Conservation (phyloP, 2,888 invertebrate genomes). For the Agelastica alni region DNA sequence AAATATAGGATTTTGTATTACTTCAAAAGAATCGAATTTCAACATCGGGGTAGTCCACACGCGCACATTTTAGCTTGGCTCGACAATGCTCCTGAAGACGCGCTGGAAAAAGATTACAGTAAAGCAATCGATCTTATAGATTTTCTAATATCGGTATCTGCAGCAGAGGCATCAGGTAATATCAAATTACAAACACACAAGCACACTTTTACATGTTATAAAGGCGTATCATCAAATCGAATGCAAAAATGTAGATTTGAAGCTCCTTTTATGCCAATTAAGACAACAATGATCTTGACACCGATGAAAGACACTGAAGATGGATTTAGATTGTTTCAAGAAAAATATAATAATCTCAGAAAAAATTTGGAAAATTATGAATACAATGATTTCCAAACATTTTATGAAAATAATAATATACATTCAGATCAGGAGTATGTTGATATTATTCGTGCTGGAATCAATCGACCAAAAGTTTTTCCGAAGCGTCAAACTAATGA, state of each 20-base stretch:
- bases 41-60: constrained; percentile 49
- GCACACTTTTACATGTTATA: constrained; percentile 45
- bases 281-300: constrained; percentile 37
- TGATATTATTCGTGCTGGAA: constrained; percentile 35
- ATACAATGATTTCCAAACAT: constrained; percentile 32
- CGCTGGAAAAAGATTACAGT: constrained; percentile 11
- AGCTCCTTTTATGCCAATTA: constrained; percentile 44
- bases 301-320: constrained; percentile 32
- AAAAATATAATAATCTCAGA: constrained; percentile 23
- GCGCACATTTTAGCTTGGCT: constrained; percentile 47
- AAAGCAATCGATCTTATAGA: constrained; percentile 42
- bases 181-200: constrained; percentile 43
- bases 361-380: constrained; percentile 31
- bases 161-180: constrained; percentile 36
- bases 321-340: background rate
- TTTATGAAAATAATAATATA: constrained; percentile 30
- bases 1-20: constrained; percentile 44
- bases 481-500: too few relatives aligned
- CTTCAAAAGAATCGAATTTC: constrained; percentile 50
- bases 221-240: constrained; percentile 27
- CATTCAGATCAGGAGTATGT: constrained; percentile 38
- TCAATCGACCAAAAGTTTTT: too few relatives aligned
- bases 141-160: constrained; percentile 38
- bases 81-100: constrained; percentile 42
- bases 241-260: constrained; percentile 41